phyloP scores from a whole-genome alignment of 2,113 vertebrate genomes.

The Vulpes ferrilata region DNA sequence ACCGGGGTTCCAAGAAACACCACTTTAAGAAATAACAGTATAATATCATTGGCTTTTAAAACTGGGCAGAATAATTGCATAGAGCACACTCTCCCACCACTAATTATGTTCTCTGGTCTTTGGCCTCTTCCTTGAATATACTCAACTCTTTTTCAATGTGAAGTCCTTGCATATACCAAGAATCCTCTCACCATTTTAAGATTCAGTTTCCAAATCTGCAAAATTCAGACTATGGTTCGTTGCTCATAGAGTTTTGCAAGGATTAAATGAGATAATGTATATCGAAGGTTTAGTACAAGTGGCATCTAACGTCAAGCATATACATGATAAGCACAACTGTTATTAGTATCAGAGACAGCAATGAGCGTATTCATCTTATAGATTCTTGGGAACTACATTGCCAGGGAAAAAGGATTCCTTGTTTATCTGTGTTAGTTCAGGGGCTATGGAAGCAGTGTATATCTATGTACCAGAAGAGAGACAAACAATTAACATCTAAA shows the following conservation, averaged over 20 bases:
- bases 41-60: not conserved
- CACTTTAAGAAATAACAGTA: not conserved
- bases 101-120: not conserved
- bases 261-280: not conserved
- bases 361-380: not conserved
- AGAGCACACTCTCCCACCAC: not conserved
- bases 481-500: not conserved
- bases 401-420: not conserved
- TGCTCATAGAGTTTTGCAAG: not conserved
- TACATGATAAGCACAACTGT: not conserved
- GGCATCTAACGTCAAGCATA: not conserved
- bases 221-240: not conserved
- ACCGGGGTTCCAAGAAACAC: not conserved
- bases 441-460: not conserved
- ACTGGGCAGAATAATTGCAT: not conserved
- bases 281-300: not conserved
- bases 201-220: not conserved
- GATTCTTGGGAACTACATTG: not conserved
- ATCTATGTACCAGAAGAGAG: not conserved
- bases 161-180: not conserved
- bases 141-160: not conserved
- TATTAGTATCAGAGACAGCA: not conserved
- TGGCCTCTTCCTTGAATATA: not conserved
- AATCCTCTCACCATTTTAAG: not conserved
- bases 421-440: not conserved